Percentiles rank a stretch among this genome's conserved stretches.
These are phyloP conservation scores for Metopia argyrocephala DNA, from an alignment of 2,888 invertebrate species.

Conservation along the genomic window DNA sequence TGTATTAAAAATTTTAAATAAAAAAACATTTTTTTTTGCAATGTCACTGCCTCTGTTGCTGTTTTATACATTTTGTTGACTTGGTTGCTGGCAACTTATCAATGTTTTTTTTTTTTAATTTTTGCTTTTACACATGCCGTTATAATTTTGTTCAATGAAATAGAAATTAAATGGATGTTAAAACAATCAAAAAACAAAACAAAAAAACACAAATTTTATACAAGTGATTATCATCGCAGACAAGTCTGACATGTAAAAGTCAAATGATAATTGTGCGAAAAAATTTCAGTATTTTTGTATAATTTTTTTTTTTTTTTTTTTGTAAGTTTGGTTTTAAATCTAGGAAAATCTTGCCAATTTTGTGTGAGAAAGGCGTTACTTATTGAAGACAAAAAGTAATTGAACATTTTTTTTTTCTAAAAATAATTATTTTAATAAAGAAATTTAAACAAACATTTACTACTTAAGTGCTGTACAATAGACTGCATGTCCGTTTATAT, in stretches of 20 bases:
- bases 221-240: conserved; percentile 17
- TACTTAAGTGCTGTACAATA: no score
- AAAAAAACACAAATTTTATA: neutral
- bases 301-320: neutral
- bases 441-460: no score
- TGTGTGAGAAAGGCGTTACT: no score
- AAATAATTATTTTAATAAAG: no score
- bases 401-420: no score
- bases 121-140: conserved; percentile 4
- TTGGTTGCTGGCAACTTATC: conserved; percentile 54
- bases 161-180: neutral
- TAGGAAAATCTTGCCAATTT: neutral
- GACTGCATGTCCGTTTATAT: no score
- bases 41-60: conserved; percentile 46
- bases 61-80: conserved; percentile 37
- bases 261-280: conserved; percentile 32
- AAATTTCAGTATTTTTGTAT: no score
- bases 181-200: no score
- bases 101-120: conserved; percentile 56
- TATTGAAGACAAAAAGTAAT: no score
- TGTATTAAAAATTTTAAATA: neutral
- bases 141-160: neutral
- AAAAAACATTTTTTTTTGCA: conserved; percentile 9
- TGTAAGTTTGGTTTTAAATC: neutral
- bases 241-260: conserved; percentile 45